A percentile compares a stretch with the other conserved stretches of the same genome.
phyloP scores from a whole-genome alignment of 2,888 invertebrate genomes.

The Halocaridina rubra region DNA sequence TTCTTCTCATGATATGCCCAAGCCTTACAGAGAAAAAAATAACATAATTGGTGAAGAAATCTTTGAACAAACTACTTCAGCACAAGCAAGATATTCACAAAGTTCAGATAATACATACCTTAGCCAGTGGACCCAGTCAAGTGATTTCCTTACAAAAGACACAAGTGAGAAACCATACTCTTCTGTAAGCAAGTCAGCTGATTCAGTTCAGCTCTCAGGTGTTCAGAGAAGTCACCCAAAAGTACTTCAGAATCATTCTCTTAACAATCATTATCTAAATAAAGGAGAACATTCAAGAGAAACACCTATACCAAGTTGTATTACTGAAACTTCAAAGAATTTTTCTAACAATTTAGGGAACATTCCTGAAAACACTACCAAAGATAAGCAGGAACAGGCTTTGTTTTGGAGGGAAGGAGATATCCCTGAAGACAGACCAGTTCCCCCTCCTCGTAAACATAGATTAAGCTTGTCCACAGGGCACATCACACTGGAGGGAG shows the following conservation, averaged over 20 bases:
- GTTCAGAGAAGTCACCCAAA: background rate
- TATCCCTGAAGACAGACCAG: background rate
- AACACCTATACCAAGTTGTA: too few relatives aligned
- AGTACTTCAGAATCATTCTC: background rate
- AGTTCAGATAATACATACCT: conserved; percentile 2
- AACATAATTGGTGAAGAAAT: background rate
- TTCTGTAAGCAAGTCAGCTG: conserved; percentile 25
- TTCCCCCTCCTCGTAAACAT: conserved; percentile 41
- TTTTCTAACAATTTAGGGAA: background rate
- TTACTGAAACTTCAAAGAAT: background rate
- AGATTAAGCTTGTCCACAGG: conserved; percentile 49
- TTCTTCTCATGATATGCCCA: background rate
- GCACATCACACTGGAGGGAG: conserved; percentile 55
- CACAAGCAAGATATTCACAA: background rate
- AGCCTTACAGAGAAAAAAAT: background rate
- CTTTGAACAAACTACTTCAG: background rate
- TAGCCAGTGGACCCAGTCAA: conserved; percentile 31
- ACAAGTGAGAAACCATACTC: background rate
- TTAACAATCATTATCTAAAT: background rate
- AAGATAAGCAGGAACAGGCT: background rate
- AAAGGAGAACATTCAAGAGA: background rate
- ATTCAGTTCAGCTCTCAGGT: conserved; percentile 4
- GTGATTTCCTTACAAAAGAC: background rate
- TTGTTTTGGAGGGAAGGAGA: background rate
- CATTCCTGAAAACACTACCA: background rate